Base-by-base conservation (phyloP, 1,140 invertebrate species). In the Diplogasteroides magnus region DNA sequence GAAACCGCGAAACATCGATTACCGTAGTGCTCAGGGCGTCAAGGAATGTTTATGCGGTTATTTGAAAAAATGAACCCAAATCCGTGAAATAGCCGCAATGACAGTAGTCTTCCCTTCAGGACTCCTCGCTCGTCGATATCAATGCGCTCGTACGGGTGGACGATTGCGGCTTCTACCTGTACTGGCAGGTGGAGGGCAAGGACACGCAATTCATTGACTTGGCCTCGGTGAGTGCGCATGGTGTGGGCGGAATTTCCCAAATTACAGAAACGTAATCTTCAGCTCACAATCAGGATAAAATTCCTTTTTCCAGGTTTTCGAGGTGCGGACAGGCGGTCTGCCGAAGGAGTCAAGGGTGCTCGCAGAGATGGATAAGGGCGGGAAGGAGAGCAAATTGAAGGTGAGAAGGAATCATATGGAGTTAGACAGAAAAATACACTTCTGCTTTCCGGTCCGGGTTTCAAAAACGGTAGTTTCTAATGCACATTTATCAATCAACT, bases 141-240 rank as follows among this genome's bases (percentile, higher is more conserved):
- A 90, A 90, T 80, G 95, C 93, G 78, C 83, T 89, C 67, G 94
- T 98, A 83, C 92, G 92, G 86, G 94, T 98, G 27, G 96, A 99
- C 84, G 93, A 97, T 83, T 94, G 93, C 87, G 95, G 94, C 59
- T 99, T 98, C 86, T 99, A 97, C 85, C 92, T 99, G 73, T 95
- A 94, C 83, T 98, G 94, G 95, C 96, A 97, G 84, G 94, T 93
- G 82, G 94, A 97, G 75, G 91, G 91, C 71, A 89, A 89, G 87
- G 94, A 97, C 85, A 77, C 79, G 6, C 67, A 68, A 3, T 69
- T 81, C 26, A 58, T 80, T 37, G 78, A 80, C 69, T 62, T 80
- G 48, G 75, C 63, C 1, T 62, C 77, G 65, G 77, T 80, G 26
- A 72, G 48, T n/a, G n/a, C n/a, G n/a, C n/a, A n/a, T n/a, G n/a